Evolutionary conservation across 2,888 invertebrate species (phyloP), one percentile per base, ranked within the genome.

Genomic region (Mythimna ferrago): DNA sequence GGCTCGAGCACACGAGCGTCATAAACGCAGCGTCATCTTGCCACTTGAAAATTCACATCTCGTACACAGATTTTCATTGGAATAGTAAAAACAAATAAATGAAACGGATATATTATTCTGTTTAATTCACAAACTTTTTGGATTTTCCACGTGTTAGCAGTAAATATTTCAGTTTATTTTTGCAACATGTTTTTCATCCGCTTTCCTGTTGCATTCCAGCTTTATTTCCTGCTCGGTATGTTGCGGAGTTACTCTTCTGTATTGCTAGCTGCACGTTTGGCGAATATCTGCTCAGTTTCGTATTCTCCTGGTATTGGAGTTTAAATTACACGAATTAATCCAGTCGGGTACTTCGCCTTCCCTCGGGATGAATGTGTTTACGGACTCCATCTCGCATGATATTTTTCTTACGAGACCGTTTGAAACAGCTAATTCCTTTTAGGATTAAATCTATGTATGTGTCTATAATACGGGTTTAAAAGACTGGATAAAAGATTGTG

Each of bases 321-420:
- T 93, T 93, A 92, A 94, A 94, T 95, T 94, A 94, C 94, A 92
- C 90, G 92, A 95, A 94, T 94, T 93, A 94, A 94, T 94, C 92
- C 93, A 87, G 88, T 86, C 91, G 90, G 90, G 85, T 89, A 89
- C 89, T 89, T 84, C 81, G 87, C 87, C 76, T 82, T 92, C 91
- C 89, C 90, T 72, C 65, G 91, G 90, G 92, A 91, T 90, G 84
- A 89, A 89, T 91, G 89, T 88, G 89, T 88, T 91, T 87, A 86
- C 83, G 78, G 84, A 84, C 82, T 86, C 83, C 76, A 85, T 88
- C 78, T 87, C 81, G 80, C 77, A 85, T 75, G 86, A 80, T 87
- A 88, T 88, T 89, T 88, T 88, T 88, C 81, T 83, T 80, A 71
- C 58, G 74, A 78, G 54, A 75, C 61, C 54, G 54, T 76, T 76